phyloP scores from a whole-genome alignment of 1,140 invertebrate genomes.

The Orius insidiosus region DNA sequence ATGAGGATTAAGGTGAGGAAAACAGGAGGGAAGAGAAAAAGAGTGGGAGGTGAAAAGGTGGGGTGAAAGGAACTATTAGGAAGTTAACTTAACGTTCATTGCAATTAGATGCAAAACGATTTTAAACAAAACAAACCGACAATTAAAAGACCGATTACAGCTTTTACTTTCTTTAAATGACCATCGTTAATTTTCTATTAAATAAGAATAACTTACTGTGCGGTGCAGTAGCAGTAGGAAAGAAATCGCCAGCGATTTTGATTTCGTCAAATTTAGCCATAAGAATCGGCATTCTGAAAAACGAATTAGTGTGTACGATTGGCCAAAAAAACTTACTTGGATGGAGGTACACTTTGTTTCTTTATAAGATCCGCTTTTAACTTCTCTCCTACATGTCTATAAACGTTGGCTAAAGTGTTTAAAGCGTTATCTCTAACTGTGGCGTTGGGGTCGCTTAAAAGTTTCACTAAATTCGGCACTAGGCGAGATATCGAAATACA shows the following conservation, averaged over 20 bases:
- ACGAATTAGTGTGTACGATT: conserved; percentile 6
- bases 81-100: too few relatives aligned
- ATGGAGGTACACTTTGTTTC: conserved; percentile 59
- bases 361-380: conserved; percentile 64
- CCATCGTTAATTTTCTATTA: conserved; percentile 6
- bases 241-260: conserved; percentile 53
- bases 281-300: conserved; percentile 37
- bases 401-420: conserved; percentile 72
- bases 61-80: background rate
- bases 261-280: conserved; percentile 78
- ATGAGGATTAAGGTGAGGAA: background rate
- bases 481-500: conserved; percentile 63
- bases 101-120: too few relatives aligned
- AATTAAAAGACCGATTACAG: too few relatives aligned
- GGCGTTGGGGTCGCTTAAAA: conserved; percentile 76
- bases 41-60: background rate
- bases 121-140: too few relatives aligned
- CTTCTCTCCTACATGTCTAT: conserved; percentile 83
- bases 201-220: conserved; percentile 15
- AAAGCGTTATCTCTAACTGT: conserved; percentile 75
- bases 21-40: background rate
- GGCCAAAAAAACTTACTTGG: conserved; percentile 39
- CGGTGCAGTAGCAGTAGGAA: conserved; percentile 46
- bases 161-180: too few relatives aligned
- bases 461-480: conserved; percentile 62